phyloP scores from a whole-genome alignment of 1,140 invertebrate genomes.

The Sarcophaga peregrina region DNA sequence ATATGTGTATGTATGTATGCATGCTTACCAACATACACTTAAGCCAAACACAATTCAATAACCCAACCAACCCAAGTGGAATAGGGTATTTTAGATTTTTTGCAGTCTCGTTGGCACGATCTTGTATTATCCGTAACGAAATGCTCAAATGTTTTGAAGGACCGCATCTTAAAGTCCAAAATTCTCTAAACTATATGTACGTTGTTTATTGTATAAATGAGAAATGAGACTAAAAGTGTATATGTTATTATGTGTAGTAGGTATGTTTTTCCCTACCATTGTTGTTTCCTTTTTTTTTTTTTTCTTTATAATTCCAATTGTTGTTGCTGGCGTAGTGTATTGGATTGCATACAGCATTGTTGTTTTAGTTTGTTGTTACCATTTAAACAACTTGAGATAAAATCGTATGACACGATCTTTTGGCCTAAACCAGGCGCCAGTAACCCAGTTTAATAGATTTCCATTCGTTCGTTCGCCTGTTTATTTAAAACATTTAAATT shows the following conservation, averaged over 20 bases:
- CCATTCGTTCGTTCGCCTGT: not conserved
- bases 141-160: too few relatives aligned
- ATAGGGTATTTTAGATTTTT: too few relatives aligned
- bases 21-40: too few relatives aligned
- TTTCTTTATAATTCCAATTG: not conserved
- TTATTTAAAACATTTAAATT: not conserved
- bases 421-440: conserved; percentile 40
- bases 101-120: too few relatives aligned
- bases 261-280: too few relatives aligned
- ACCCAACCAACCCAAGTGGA: too few relatives aligned
- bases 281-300: not conserved
- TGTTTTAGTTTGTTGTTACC: conserved; percentile 30
- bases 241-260: not conserved
- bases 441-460: conserved; percentile 41
- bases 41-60: too few relatives aligned
- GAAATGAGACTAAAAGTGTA: not conserved
- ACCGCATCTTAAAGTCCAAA: not conserved
- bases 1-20: too few relatives aligned
- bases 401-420: conserved; percentile 40
- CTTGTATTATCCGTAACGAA: too few relatives aligned
- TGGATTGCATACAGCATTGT: too few relatives aligned
- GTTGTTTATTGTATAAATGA: not conserved
- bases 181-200: not conserved
- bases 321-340: not conserved
- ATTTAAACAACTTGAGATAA: conserved; percentile 40